phyloP scores from a whole-genome alignment of 1,140 invertebrate species.

The Heliconius hermathena region DNA sequence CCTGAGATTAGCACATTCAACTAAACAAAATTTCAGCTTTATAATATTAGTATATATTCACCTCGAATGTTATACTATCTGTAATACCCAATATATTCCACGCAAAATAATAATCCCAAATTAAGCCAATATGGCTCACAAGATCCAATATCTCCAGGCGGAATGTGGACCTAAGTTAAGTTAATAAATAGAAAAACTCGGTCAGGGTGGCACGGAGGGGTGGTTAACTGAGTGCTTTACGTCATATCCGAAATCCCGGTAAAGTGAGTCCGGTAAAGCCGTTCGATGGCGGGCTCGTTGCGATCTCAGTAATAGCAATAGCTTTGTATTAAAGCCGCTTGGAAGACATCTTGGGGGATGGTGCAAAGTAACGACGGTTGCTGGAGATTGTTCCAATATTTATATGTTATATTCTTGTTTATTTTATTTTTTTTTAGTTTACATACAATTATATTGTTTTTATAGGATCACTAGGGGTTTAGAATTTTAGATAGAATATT shows the following conservation, averaged over 20 bases:
- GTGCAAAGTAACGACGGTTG: conserved; percentile 40
- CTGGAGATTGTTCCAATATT: conserved; percentile 2
- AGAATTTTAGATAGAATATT: not conserved
- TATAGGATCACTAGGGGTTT: too few relatives aligned
- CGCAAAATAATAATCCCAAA: not conserved
- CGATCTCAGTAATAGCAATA: conserved; percentile 81
- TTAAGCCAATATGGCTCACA: not conserved
- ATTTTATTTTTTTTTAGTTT: too few relatives aligned
- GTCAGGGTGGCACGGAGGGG: conserved; percentile 55
- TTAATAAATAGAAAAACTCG: conserved; percentile 64
- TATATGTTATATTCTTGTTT: too few relatives aligned
- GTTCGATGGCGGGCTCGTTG: conserved; percentile 74
- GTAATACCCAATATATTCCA: not conserved
- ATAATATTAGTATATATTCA: too few relatives aligned
- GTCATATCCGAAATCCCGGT: conserved; percentile 80
- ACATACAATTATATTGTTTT: too few relatives aligned
- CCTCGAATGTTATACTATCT: not conserved
- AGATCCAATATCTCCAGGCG: conserved; percentile 27
- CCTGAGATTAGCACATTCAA: too few relatives aligned
- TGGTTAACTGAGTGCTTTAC: conserved; percentile 77
- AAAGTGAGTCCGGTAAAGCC: conserved; percentile 75
- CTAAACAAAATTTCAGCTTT: too few relatives aligned
- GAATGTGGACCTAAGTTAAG: conserved; percentile 25
- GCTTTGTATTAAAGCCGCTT: conserved; percentile 81
- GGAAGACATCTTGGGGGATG: conserved; percentile 63